phyloP scores from a whole-genome alignment of 2,888 invertebrate species.

The Eupithecia vulgata region DNA sequence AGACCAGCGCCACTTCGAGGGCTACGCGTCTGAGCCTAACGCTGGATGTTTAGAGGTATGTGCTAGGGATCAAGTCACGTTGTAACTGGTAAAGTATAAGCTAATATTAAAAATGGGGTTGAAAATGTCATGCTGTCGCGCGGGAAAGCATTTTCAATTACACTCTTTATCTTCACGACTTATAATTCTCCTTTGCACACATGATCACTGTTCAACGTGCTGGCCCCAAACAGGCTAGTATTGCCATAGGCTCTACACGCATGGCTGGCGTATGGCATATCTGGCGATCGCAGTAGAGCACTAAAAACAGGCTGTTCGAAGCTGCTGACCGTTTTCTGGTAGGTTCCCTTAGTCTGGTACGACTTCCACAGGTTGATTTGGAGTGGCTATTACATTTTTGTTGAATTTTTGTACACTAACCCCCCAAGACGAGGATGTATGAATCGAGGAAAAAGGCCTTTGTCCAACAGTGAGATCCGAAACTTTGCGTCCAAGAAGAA shows the following conservation, averaged over 20 bases:
- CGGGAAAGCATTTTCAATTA: not conserved
- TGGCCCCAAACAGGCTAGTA: not conserved
- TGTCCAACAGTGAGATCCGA: not conserved
- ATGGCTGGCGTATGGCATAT: too few species aligned
- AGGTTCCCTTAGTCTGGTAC: too few species aligned
- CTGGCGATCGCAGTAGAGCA: not conserved
- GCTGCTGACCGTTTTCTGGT: too few species aligned
- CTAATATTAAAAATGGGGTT: not conserved
- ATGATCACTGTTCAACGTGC: not conserved
- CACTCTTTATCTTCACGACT: not conserved
- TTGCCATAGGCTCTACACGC: too few species aligned
- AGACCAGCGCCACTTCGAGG: slow-evolving; percentile 89
- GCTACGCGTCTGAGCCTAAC: slow-evolving; percentile 93
- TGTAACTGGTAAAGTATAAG: not conserved
- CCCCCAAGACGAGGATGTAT: too few species aligned
- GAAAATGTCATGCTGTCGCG: not conserved
- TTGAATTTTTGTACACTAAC: too few species aligned
- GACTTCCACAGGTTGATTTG: too few species aligned
- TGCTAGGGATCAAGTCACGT: not conserved
- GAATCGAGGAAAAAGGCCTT: not conserved
- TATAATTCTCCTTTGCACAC: not conserved
- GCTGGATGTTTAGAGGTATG: slow-evolving; percentile 77
- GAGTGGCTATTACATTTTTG: too few species aligned
- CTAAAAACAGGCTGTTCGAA: not conserved
- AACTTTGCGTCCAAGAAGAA: not conserved